phyloP scores from a whole-genome alignment of 2,113 vertebrate genomes.

The Crotalus horridus region DNA sequence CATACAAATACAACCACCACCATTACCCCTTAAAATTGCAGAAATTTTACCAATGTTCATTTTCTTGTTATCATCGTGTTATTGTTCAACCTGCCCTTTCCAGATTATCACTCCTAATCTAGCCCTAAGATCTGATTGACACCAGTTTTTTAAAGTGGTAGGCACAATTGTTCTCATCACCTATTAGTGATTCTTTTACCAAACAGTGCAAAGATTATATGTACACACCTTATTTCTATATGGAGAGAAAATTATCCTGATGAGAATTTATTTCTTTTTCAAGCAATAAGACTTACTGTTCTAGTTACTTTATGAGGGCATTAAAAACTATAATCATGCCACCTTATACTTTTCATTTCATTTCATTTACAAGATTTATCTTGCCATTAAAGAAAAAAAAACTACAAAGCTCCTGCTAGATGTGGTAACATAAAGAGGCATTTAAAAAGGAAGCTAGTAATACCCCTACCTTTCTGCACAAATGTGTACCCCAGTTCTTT shows the following conservation, averaged over 20 bases:
- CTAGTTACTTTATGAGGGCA: neutral
- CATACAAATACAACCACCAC: neutral
- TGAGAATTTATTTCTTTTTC: neutral
- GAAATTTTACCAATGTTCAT: neutral
- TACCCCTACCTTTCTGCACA: constrained; percentile 59
- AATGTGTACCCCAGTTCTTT: constrained; percentile 47
- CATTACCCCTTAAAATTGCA: neutral
- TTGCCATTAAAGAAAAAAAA: constrained; percentile 2
- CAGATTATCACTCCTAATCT: neutral
- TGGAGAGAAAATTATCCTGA: neutral
- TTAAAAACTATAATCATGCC: constrained; percentile 6
- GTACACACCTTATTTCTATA: neutral
- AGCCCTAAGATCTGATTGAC: neutral
- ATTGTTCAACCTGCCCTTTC: neutral
- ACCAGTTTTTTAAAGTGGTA: neutral
- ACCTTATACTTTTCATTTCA: neutral
- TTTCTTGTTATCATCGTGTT: neutral
- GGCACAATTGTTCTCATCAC: neutral
- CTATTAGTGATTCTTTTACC: neutral
- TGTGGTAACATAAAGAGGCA: constrained; percentile 50
- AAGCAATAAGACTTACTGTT: neutral
- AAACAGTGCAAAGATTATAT: neutral
- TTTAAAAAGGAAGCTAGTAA: constrained; percentile 61
- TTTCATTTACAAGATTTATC: neutral
- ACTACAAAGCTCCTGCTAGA: constrained; percentile 20